Evolutionary conservation across 2,113 vertebrate genomes (phyloP).

Genomic region (Acrocephalus kingi): DNA sequence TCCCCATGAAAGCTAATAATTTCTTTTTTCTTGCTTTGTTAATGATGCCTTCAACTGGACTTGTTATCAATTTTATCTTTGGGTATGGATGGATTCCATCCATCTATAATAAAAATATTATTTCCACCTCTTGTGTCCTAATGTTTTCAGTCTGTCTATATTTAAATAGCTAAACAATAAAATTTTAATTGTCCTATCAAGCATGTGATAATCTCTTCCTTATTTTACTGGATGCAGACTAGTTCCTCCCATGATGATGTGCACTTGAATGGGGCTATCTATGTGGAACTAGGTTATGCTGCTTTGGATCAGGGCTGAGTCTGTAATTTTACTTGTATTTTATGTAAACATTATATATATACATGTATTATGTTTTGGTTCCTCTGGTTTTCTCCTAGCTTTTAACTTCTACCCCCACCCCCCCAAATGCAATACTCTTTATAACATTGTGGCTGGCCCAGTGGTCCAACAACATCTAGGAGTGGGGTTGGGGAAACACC

Average conservation of each 20-base stretch:
- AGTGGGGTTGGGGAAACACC: not conserved
- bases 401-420: accelerated
- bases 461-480: not conserved
- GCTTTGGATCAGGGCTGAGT: not conserved
- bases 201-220: not conserved
- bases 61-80: not conserved
- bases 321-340: not conserved
- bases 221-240: not conserved
- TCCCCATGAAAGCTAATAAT: not conserved
- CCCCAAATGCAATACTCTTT: not conserved
- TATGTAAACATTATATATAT: not conserved
- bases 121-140: not conserved
- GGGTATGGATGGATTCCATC: not conserved
- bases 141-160: not conserved
- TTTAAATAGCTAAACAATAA: slow-evolving; percentile 9
- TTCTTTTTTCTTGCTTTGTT: not conserved
- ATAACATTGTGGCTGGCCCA: not conserved
- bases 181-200: not conserved
- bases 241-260: not conserved
- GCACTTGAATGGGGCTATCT: not conserved
- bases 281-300: not conserved
- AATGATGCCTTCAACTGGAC: not conserved
- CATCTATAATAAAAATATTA: not conserved
- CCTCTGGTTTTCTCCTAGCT: not conserved
- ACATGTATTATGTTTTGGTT: not conserved